Evolutionary conservation across 1,140 invertebrate species (phyloP).

Genomic region (Achroia grisella): DNA sequence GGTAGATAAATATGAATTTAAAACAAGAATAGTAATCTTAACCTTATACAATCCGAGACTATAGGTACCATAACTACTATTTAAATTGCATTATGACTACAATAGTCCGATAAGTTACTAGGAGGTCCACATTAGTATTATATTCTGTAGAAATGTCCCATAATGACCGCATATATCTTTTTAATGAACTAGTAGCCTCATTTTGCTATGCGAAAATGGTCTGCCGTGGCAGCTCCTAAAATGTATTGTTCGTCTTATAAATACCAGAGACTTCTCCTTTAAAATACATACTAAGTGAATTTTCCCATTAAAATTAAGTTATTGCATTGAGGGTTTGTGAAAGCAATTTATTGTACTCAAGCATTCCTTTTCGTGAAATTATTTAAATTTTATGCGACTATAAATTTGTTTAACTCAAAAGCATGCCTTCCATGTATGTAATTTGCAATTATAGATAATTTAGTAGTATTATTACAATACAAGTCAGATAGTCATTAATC

Average conservation of each 20-base stretch:
- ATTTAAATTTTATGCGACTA: background rate
- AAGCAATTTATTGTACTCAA: background rate
- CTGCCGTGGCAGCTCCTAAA: conserved; percentile 27
- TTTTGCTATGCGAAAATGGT: conserved; percentile 46
- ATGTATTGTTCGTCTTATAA: conserved; percentile 44
- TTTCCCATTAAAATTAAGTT: conserved; percentile 34
- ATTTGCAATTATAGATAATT: background rate
- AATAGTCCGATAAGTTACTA: conserved; percentile 33
- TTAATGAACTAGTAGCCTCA: conserved; percentile 52
- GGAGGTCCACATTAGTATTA: conserved; percentile 36
- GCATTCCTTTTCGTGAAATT: background rate
- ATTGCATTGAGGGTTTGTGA: conserved; percentile 10
- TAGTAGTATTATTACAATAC: no score
- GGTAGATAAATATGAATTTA: no score
- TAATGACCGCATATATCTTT: conserved; percentile 61
- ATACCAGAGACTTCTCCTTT: conserved; percentile 24
- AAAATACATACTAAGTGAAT: conserved; percentile 38
- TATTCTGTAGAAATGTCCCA: conserved; percentile 35
- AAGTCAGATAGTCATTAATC: no score
- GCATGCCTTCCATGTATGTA: background rate
- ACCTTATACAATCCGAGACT: no score
- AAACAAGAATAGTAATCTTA: no score
- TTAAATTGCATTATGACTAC: background rate
- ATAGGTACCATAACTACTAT: no score
- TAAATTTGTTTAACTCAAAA: no score